Conservation (phyloP, 2,888 invertebrate genomes). For the Cetonia aurata region DNA sequence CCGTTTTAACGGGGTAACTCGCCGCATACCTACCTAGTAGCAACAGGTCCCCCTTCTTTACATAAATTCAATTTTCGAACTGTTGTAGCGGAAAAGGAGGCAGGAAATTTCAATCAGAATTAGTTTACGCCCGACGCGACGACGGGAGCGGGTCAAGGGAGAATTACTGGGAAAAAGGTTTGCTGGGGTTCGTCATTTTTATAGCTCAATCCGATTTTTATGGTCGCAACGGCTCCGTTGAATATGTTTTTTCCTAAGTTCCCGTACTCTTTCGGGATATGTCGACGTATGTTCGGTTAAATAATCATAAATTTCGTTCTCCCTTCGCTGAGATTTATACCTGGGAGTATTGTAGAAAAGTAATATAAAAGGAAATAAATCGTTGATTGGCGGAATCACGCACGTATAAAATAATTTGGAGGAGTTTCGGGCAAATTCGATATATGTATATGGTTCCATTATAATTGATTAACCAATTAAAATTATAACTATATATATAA, state of each 20-base stretch:
- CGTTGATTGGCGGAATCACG: too few relatives aligned
- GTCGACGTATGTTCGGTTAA: too few relatives aligned
- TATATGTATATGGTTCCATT: too few relatives aligned
- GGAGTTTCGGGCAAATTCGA: too few relatives aligned
- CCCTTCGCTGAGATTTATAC: not conserved
- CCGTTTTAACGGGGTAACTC: not conserved
- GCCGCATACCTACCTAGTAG: not conserved
- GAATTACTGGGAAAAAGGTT: not conserved
- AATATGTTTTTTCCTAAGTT: not conserved
- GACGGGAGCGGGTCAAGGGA: not conserved
- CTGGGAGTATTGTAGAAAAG: not conserved
- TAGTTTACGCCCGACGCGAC: not conserved
- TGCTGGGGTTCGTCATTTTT: not conserved
- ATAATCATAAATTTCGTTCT: too few relatives aligned
- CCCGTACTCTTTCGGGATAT: not conserved
- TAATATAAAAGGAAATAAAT: too few relatives aligned
- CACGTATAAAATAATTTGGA: too few relatives aligned
- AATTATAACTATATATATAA: too few relatives aligned
- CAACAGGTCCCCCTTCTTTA: not conserved
- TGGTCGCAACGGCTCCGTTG: not conserved
- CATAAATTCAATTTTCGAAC: slow-evolving; percentile 4
- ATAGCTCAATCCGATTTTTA: not conserved
- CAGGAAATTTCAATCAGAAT: slow-evolving; percentile 3
- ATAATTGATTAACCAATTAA: too few relatives aligned
- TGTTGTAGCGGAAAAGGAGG: not conserved